Evolutionary conservation across 2,113 vertebrate genomes (phyloP).

Genomic region (Danionella cerebrum): DNA sequence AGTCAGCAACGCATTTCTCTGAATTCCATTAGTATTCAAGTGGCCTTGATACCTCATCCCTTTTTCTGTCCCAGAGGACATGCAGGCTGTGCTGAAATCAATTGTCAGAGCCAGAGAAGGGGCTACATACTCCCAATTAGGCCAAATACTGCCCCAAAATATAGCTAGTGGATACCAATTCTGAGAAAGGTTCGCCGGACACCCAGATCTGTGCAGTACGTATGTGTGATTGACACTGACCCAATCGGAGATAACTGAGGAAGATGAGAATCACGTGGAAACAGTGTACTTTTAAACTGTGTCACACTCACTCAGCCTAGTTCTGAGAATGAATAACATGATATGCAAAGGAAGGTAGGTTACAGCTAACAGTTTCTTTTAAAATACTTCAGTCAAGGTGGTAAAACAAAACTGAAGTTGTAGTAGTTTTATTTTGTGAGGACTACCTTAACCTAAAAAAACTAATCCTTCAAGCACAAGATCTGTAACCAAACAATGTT

Average conservation of each 20-base stretch:
- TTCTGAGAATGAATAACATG: too few species aligned
- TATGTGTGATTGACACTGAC: too few species aligned
- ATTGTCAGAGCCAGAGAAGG: slow-evolving; percentile 9
- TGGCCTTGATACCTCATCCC: slow-evolving; percentile 15
- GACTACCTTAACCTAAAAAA: too few species aligned
- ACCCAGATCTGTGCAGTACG: not conserved
- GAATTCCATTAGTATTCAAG: slow-evolving; percentile 34
- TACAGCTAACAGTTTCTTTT: too few species aligned
- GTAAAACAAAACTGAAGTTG: too few species aligned
- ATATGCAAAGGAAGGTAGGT: too few species aligned
- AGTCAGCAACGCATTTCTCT: slow-evolving; percentile 25
- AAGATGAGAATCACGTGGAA: not conserved
- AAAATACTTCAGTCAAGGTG: too few species aligned
- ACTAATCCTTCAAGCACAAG: too few species aligned
- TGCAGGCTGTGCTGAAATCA: not conserved
- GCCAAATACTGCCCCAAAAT: not conserved
- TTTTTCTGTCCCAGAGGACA: not conserved
- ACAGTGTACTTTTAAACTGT: not conserved
- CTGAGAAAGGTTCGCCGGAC: not conserved
- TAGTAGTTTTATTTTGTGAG: too few species aligned
- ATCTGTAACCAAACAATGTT: too few species aligned
- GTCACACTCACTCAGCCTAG: too few species aligned
- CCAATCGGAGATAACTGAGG: too few species aligned
- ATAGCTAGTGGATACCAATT: not conserved
- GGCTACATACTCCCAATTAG: not conserved